Conservation (phyloP, 2,888 invertebrate genomes). For the Andrena bicolor region DNA sequence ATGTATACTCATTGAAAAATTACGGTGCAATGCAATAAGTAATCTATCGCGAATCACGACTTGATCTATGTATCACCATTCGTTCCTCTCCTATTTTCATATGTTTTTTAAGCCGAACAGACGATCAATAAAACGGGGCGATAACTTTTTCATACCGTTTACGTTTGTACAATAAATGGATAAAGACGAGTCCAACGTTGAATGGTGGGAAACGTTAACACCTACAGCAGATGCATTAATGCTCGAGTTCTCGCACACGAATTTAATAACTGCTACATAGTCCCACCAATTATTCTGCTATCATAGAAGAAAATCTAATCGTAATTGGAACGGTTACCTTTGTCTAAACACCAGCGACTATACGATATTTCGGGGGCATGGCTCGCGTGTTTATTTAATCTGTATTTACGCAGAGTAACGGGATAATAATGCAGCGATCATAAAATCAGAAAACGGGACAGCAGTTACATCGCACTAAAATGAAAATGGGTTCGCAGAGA, state of each 20-base stretch:
- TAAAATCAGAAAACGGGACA: background rate
- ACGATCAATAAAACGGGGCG: no score
- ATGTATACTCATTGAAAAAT: background rate
- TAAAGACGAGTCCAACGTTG: no score
- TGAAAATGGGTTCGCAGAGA: background rate
- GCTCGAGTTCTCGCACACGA: background rate
- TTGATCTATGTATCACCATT: no score
- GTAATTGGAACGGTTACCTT: constrained; percentile 31
- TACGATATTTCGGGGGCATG: background rate
- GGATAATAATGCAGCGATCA: background rate
- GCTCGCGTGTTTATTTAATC: background rate
- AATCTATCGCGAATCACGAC: no score
- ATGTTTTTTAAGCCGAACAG: no score
- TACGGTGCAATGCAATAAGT: no score
- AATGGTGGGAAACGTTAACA: background rate
- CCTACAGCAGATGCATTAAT: background rate
- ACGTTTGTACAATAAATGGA: no score
- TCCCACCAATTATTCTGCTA: constrained; percentile 52
- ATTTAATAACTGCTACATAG: constrained; percentile 35
- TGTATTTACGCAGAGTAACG: background rate
- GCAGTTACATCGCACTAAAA: background rate
- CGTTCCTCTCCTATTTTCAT: no score
- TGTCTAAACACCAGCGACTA: constrained; percentile 1
- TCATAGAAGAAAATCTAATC: constrained; percentile 35
- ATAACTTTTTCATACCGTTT: no score